phyloP scores from a whole-genome alignment of 2,113 vertebrate genomes.

The Ivindomyrus marchei region DNA sequence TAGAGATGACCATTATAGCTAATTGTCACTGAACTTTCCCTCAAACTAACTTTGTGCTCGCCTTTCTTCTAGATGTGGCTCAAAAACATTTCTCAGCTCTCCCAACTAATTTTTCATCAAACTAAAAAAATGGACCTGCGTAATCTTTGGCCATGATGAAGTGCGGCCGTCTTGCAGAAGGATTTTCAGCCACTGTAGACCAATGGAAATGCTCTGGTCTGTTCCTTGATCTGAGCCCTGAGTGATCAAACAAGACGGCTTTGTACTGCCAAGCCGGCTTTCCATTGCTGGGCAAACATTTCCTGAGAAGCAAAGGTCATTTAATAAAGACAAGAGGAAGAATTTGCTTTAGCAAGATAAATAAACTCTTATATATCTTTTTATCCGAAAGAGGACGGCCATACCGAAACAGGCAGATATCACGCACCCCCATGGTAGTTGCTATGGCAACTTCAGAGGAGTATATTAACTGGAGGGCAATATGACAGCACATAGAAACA shows the following conservation, averaged over 20 bases:
- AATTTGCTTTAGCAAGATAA: neutral
- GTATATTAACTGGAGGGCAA: neutral
- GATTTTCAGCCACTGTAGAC: neutral
- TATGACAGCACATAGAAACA: neutral
- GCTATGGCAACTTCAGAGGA: neutral
- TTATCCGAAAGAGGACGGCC: neutral
- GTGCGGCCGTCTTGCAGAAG: neutral
- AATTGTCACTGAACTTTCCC: neutral
- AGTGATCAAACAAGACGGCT: neutral
- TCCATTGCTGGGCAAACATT: neutral
- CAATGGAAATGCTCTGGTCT: neutral
- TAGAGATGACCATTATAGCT: neutral
- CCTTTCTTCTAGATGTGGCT: neutral
- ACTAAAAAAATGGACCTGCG: neutral
- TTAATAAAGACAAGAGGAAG: constrained; percentile 1
- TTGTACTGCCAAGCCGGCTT: neutral
- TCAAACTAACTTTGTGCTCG: neutral
- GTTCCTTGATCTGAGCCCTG: neutral
- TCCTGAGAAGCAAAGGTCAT: neutral
- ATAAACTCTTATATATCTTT: neutral
- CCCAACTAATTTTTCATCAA: neutral
- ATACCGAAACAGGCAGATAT: neutral
- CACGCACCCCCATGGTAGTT: neutral
- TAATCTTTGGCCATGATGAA: neutral
- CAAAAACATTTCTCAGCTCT: neutral